These are phyloP conservation scores for Malacoraja senta DNA, from an alignment of 2,797 vertebrate genomes.

Conservation along the genomic window DNA sequence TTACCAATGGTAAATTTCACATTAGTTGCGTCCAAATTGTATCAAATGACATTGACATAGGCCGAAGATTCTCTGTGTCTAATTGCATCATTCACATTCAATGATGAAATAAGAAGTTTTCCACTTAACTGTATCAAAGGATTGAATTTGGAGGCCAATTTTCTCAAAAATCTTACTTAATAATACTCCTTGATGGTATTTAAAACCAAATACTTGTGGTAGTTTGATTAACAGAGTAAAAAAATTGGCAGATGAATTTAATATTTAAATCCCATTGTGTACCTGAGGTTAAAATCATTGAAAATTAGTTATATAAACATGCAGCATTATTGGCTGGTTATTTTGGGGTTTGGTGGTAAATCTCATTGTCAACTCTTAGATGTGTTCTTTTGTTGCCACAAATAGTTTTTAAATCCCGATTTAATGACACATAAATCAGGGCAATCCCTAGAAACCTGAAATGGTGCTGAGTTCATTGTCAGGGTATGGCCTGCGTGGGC, in stretches of 20 bases:
- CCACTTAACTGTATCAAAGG: too few species aligned
- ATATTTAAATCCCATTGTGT: not conserved
- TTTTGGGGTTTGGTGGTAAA: not conserved
- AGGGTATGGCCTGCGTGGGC: not conserved
- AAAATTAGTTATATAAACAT: not conserved
- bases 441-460: not conserved
- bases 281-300: not conserved
- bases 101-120: too few species aligned
- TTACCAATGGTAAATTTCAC: too few species aligned
- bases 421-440: not conserved
- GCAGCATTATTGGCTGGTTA: not conserved
- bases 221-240: not conserved
- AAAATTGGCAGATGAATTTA: not conserved
- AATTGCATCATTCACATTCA: too few species aligned
- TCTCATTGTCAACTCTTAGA: not conserved
- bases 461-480: not conserved
- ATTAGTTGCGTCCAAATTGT: too few species aligned
- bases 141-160: too few species aligned
- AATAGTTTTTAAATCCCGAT: not conserved
- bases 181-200: not conserved
- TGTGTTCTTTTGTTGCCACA: not conserved
- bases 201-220: not conserved
- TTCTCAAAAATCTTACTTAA: not conserved
- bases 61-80: too few species aligned
- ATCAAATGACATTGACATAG: too few species aligned